These are phyloP conservation scores for Halcyon chelicuti DNA, from an alignment of 2,797 vertebrate genomes.

Conservation along the genomic window DNA sequence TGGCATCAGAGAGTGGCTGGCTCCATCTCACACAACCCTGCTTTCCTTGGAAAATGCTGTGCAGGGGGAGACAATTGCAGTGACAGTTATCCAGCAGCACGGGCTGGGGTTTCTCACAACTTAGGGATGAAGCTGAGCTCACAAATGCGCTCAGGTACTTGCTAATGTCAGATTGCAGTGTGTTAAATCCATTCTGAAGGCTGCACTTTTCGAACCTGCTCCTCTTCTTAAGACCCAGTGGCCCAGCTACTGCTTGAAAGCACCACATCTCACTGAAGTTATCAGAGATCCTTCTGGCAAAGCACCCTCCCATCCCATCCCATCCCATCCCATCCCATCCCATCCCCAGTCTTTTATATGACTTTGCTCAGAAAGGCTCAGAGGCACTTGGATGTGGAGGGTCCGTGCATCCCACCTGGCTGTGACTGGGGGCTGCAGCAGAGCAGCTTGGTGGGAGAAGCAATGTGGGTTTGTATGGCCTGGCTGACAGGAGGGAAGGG, in stretches of 20 bases:
- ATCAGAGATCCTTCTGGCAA: neutral
- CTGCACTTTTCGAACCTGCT: neutral
- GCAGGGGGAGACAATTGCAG: neutral
- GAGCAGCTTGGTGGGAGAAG: neutral
- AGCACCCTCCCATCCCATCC: neutral
- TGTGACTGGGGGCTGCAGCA: accelerated
- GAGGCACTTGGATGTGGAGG: neutral
- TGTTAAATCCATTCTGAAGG: neutral
- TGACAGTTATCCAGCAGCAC: neutral
- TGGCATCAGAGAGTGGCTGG: neutral
- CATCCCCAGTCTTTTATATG: accelerated
- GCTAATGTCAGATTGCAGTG: neutral
- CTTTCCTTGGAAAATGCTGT: neutral
- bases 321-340: too few relatives aligned
- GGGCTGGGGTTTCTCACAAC: neutral
- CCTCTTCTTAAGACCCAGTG: neutral
- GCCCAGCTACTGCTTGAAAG: neutral
- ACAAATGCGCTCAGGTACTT: neutral
- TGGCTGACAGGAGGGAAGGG: neutral
- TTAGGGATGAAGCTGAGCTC: neutral
- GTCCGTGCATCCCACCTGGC: neutral
- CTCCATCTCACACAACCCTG: neutral
- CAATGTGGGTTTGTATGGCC: neutral
- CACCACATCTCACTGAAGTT: neutral
- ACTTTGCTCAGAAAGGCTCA: neutral